Base-by-base conservation (phyloP, 2,888 invertebrate species). In the Lysandra bellargus region DNA sequence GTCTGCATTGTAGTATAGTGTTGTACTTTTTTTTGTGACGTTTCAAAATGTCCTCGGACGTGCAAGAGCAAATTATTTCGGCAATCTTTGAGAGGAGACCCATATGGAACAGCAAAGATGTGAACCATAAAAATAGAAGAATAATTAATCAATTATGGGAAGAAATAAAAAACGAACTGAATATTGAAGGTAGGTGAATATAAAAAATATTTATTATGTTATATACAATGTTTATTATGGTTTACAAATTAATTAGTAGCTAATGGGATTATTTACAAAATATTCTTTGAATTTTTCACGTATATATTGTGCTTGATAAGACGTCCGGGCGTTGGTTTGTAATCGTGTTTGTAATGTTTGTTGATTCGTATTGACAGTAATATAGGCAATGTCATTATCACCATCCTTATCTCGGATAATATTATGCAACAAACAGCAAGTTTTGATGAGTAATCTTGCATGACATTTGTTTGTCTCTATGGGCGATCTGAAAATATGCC, bases 401-500 rank as follows among this genome's bases (percentile, higher is more conserved):
- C 81, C 81, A 69, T 82, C 79, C 79, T 80, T 81, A 81, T 82
- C 81, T 80, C 79, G 78, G 72, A 82, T 78, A 81, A 82, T 82
- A 74, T 83, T 80, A 79, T 80, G 80, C 79, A 80, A 78, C 78
- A 80, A 80, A 78, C 79, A 80, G 72, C 78, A 37, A 78, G 78
- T 78, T 78, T 78, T 78, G 44, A 78, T 78, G 80, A 80, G 69
- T 78, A 81, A 80, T 78, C 79, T 80, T 81, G 81, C 81, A 60
- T 83, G 82, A 80, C 77, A 79, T 81, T 74, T 81, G 80, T 83
- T 81, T 82, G 83, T 82, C 79, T 83, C 83, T 80, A 83, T 83
- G 78, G 80, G 76, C 64, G 72, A 74, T 74, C 73, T 79, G 49
- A 82, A 81, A 81, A 83, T 82, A 78, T 76, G 80, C 80, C 80